A percentile compares a stretch with the other conserved stretches of the same genome.
Conservation (phyloP, 2,797 vertebrate genomes). For the Lacerta bilineata region DNA sequence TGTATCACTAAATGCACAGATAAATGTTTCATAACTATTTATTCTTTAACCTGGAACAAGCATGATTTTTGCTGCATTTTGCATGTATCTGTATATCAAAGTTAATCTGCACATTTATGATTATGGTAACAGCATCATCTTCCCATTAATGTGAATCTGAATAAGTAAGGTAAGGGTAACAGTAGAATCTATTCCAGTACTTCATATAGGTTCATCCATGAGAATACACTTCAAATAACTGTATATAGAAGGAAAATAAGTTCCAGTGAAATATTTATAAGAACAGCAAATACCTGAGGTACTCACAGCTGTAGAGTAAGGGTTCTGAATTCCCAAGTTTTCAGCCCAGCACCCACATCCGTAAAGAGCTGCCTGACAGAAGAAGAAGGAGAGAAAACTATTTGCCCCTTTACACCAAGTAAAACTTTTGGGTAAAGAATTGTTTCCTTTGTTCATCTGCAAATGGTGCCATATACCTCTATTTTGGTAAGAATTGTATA, state of each 20-base stretch:
- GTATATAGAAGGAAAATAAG: neutral
- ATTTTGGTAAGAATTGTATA: too few species aligned
- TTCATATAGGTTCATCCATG: neutral
- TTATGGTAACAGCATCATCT: neutral
- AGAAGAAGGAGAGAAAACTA: slow-evolving; percentile 27
- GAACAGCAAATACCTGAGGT: slow-evolving; percentile 96
- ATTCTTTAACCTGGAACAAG: neutral
- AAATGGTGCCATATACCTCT: too few species aligned
- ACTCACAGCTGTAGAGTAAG: slow-evolving; percentile 99
- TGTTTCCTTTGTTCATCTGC: too few species aligned
- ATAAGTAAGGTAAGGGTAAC: neutral
- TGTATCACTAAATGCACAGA: neutral
- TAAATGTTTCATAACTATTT: neutral
- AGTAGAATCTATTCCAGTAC: neutral
- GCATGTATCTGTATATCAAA: neutral
- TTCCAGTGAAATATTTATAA: slow-evolving; percentile 78
- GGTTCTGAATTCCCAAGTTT: slow-evolving; percentile 91
- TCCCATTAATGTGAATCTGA: neutral
- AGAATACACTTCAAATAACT: neutral
- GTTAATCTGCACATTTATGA: neutral
- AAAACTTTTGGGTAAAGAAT: too few species aligned
- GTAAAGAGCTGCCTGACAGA: slow-evolving; percentile 94
- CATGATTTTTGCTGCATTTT: neutral
- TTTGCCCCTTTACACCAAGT: neutral
- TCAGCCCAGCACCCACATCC: slow-evolving; percentile 99